These are phyloP conservation scores for Torymus auratus DNA, from an alignment of 2,888 invertebrate genomes.

Conservation along the genomic window DNA sequence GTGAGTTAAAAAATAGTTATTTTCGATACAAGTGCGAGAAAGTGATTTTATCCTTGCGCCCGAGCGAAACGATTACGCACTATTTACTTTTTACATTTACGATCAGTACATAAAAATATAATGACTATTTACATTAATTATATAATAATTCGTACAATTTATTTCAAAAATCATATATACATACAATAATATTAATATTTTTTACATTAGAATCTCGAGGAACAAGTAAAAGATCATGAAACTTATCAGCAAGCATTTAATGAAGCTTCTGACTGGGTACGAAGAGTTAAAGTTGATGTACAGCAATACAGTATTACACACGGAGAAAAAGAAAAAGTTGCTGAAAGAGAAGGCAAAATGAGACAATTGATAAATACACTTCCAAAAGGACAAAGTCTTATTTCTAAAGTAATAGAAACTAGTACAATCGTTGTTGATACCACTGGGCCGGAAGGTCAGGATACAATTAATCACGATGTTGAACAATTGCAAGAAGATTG, in stretches of 20 bases:
- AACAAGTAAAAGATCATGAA: conserved; percentile 91
- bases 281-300: conserved; percentile 87
- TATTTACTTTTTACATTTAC: no score
- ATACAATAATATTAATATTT: conserved; percentile 6
- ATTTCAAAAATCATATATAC: no score
- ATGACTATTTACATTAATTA: no score
- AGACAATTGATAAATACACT: conserved; percentile 83
- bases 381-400: conserved; percentile 84
- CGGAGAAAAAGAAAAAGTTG: conserved; percentile 88
- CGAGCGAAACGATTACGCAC: no score
- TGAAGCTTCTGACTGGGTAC: conserved; percentile 90
- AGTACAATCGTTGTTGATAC: conserved; percentile 87
- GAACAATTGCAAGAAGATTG: conserved; percentile 88
- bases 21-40: no score
- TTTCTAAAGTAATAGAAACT: conserved; percentile 85
- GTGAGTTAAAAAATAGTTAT: no score
- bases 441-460: conserved; percentile 90
- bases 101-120: no score
- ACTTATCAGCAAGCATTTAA: conserved; percentile 90
- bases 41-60: no score
- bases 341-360: conserved; percentile 87
- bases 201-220: conserved; percentile 82
- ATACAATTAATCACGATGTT: conserved; percentile 88
- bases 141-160: no score
- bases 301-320: conserved; percentile 92